Evolutionary conservation across 2,888 invertebrate species (phyloP).

Genomic region (Epinotia demarniana): DNA sequence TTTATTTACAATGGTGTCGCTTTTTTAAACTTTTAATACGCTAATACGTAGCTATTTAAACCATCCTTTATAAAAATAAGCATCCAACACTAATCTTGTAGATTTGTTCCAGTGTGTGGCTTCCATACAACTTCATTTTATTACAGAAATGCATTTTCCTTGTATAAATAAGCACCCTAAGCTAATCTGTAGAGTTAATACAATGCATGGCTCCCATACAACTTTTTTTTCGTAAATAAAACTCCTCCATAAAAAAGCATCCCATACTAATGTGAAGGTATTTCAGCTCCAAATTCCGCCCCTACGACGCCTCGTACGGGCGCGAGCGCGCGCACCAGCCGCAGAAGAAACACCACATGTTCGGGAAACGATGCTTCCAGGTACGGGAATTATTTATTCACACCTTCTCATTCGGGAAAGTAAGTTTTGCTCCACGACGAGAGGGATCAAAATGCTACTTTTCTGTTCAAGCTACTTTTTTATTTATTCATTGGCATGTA

Average conservation of each 20-base stretch:
- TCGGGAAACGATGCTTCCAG: conserved; percentile 94
- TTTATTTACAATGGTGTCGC: not conserved
- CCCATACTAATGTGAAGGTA: not conserved
- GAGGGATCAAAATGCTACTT: too few relatives aligned
- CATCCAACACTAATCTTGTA: too few relatives aligned
- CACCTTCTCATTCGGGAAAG: too few relatives aligned
- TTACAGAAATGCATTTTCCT: not conserved
- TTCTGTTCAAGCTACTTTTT: too few relatives aligned
- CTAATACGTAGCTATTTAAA: not conserved
- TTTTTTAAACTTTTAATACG: not conserved
- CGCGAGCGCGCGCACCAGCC: conserved; percentile 78
- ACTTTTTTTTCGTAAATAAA: not conserved
- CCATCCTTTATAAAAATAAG: too few relatives aligned
- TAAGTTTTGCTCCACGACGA: too few relatives aligned
- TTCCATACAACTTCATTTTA: not conserved
- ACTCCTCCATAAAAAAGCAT: not conserved
- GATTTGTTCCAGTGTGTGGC: not conserved
- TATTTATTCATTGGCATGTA: too few relatives aligned
- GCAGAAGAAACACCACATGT: conserved; percentile 97
- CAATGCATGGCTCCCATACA: conserved; percentile 16
- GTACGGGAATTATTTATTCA: conserved; percentile 62
- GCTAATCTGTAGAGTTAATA: not conserved
- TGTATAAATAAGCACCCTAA: not conserved
- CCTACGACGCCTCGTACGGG: conserved; percentile 83
- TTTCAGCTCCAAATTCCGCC: conserved; percentile 86